phyloP scores from a whole-genome alignment of 1,140 invertebrate genomes.

The Drosophila ananassae region DNA sequence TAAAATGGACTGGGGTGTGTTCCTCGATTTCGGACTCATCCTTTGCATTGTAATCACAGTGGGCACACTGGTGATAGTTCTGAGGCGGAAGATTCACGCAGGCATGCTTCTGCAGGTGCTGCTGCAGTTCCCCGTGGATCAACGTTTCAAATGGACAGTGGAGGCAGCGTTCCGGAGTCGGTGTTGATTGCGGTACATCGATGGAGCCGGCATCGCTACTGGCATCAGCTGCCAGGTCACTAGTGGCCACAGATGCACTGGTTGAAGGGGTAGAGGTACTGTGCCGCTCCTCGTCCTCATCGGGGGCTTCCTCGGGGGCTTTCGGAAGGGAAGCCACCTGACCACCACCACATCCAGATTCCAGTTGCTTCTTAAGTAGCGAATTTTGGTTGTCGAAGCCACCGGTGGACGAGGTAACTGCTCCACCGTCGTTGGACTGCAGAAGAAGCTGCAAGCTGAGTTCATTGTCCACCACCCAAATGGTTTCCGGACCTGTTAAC shows the following conservation, averaged over 20 bases:
- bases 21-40: constrained; percentile 64
- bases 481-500: constrained; percentile 83
- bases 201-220: constrained; percentile 68
- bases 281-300: constrained; percentile 55
- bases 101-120: constrained; percentile 87
- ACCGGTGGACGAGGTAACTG: constrained; percentile 41
- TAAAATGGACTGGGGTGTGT: constrained; percentile 78
- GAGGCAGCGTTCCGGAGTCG: constrained; percentile 87
- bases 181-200: constrained; percentile 85
- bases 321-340: constrained; percentile 23
- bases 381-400: constrained; percentile 66
- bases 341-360: constrained; percentile 51
- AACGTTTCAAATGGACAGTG: constrained; percentile 84
- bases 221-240: constrained; percentile 67
- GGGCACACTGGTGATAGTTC: constrained; percentile 90
- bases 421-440: constrained; percentile 66
- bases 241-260: constrained; percentile 69
- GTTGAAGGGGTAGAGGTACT: constrained; percentile 71
- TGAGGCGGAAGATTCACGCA: constrained; percentile 88
- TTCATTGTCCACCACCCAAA: constrained; percentile 84
- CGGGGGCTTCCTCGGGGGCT: constrained; percentile 11
- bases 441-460: constrained; percentile 64
- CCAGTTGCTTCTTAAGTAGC: constrained; percentile 75
- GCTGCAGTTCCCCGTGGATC: constrained; percentile 52
- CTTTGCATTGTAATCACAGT: constrained; percentile 91